phyloP scores from a whole-genome alignment of 2,113 vertebrate genomes.

The Megaceryle maxima region DNA sequence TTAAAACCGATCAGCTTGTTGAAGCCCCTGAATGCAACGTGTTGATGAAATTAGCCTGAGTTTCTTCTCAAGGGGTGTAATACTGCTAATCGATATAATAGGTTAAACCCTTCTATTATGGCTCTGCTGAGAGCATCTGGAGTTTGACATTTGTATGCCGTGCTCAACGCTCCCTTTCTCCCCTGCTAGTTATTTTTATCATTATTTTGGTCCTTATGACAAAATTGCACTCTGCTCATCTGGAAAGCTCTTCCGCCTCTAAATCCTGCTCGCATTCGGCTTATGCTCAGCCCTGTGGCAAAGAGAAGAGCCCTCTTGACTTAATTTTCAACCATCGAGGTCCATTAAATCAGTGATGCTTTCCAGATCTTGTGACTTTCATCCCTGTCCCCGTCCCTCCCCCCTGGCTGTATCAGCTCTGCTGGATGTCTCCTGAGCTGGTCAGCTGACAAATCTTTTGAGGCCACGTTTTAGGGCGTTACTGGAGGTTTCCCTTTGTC shows the following conservation, averaged over 20 bases:
- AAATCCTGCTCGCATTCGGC: rapidly evolving
- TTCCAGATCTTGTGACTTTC: background rate
- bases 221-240: background rate
- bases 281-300: background rate
- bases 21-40: background rate
- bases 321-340: background rate
- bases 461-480: background rate
- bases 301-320: background rate
- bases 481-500: background rate
- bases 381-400: background rate
- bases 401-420: background rate
- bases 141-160: background rate
- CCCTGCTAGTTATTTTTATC: slow-evolving; percentile 2
- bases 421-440: background rate
- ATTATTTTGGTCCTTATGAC: background rate
- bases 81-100: background rate
- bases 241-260: background rate
- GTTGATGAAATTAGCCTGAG: background rate
- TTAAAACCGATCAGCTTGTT: background rate
- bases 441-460: background rate
- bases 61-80: background rate
- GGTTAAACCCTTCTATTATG: background rate
- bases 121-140: background rate
- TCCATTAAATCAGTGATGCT: background rate
- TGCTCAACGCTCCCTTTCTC: rapidly evolving